These are phyloP conservation scores for Chitala chitala DNA, from an alignment of 2,113 vertebrate species.

Conservation along the genomic window DNA sequence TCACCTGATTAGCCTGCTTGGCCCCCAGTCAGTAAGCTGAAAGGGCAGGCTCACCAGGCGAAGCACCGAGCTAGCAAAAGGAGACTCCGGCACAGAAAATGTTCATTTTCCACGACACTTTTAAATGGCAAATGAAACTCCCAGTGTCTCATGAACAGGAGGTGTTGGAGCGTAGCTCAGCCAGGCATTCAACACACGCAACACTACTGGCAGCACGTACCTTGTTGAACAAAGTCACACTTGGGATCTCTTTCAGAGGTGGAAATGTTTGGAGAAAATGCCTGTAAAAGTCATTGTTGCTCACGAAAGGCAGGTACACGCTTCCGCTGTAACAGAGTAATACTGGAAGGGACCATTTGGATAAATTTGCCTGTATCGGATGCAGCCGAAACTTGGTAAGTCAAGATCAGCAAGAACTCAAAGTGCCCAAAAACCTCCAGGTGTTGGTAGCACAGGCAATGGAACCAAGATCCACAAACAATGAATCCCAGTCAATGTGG, in stretches of 20 bases:
- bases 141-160: not conserved
- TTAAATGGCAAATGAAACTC: slow-evolving; percentile 22
- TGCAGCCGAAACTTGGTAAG: too few species aligned
- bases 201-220: not conserved
- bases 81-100: slow-evolving; percentile 3
- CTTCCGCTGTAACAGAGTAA: too few species aligned
- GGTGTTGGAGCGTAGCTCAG: not conserved
- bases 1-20: slow-evolving; percentile 19
- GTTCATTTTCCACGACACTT: not conserved
- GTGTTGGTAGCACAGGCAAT: not conserved
- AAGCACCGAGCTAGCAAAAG: not conserved
- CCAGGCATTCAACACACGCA: not conserved
- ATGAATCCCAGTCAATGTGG: slow-evolving; percentile 18
- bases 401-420: too few species aligned
- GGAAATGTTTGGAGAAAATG: too few species aligned
- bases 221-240: too few species aligned
- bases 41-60: not conserved
- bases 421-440: not conserved
- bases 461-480: slow-evolving; percentile 13
- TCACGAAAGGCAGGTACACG: too few species aligned
- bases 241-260: too few species aligned
- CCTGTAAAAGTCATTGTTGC: too few species aligned
- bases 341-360: too few species aligned
- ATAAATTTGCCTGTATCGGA: too few species aligned
- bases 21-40: not conserved